Conservation (phyloP, 1,140 invertebrate genomes). For the Colletes gigas region DNA sequence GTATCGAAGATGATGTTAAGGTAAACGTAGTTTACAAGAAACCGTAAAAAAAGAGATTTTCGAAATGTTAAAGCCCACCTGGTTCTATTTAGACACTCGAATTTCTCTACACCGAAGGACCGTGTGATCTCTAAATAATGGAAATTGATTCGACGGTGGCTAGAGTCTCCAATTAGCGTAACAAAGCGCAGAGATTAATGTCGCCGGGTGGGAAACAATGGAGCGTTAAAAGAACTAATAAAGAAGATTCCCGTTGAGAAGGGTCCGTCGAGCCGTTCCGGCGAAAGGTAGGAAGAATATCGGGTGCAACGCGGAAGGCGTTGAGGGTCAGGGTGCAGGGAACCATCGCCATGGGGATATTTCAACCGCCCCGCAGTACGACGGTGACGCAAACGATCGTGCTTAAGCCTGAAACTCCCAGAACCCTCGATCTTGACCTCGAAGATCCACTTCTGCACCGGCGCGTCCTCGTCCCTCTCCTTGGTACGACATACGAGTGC, state of each 20-base stretch:
- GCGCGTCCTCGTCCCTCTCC: constrained; percentile 60
- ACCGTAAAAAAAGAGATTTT: no score
- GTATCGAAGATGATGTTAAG: no score
- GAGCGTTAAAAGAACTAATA: background rate
- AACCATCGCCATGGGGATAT: constrained; percentile 29
- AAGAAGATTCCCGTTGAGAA: background rate
- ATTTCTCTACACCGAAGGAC: no score
- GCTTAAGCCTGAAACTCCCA: constrained; percentile 59
- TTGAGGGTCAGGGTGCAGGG: background rate
- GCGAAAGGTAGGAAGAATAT: constrained; percentile 1
- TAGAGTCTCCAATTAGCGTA: background rate
- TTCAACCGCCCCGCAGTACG: constrained; percentile 50
- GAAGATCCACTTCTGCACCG: constrained; percentile 66
- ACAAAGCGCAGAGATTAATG: background rate
- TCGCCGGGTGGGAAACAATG: background rate
- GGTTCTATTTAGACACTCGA: no score
- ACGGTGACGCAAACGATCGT: constrained; percentile 65
- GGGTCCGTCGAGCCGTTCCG: background rate
- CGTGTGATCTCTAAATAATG: no score
- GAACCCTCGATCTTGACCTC: constrained; percentile 68
- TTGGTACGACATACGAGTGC: constrained; percentile 68
- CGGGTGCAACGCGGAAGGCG: constrained; percentile 1
- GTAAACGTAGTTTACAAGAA: no score
- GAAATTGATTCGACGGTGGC: no score
- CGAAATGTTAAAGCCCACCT: no score